Percentiles rank a stretch among this genome's conserved stretches.
Conservation (phyloP, 2,888 invertebrate species). For the Chrysina gloriosa region DNA sequence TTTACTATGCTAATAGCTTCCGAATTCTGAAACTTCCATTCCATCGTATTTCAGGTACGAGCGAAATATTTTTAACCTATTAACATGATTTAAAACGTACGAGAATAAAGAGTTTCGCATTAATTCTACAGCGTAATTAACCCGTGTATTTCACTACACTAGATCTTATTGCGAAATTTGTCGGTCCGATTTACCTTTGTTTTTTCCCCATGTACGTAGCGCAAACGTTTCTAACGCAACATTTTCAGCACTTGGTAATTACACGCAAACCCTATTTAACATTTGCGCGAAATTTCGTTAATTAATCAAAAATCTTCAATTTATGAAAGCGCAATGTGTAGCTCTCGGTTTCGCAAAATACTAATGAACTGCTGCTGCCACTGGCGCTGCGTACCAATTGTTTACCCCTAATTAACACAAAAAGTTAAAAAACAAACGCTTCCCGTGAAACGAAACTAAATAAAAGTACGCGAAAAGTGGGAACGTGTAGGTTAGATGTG, state of each 20-base stretch:
- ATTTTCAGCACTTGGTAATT: conserved; percentile 12
- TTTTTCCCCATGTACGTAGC: background rate
- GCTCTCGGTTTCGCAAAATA: conserved; percentile 2
- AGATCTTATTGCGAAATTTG: background rate
- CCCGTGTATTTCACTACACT: background rate
- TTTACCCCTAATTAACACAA: conserved; percentile 28
- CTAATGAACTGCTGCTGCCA: conserved; percentile 21
- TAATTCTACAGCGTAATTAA: background rate
- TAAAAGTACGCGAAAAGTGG: background rate
- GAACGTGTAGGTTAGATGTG: background rate
- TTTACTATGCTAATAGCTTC: too few species aligned
- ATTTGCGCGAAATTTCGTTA: conserved; percentile 26
- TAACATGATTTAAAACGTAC: too few species aligned
- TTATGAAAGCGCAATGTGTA: conserved; percentile 21
- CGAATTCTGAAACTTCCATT: too few species aligned
- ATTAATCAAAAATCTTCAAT: conserved; percentile 35
- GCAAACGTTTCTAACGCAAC: background rate
- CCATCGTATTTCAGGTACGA: too few species aligned
- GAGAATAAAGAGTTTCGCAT: background rate
- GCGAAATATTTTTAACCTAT: too few species aligned
- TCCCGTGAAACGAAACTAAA: conserved; percentile 1
- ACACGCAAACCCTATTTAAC: conserved; percentile 14
- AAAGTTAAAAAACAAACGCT: conserved; percentile 8
- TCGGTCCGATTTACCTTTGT: background rate
- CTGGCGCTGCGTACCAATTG: conserved; percentile 8